Conservation (phyloP, 2,888 invertebrate genomes). For the Lepidocyrtoides sp. region DNA sequence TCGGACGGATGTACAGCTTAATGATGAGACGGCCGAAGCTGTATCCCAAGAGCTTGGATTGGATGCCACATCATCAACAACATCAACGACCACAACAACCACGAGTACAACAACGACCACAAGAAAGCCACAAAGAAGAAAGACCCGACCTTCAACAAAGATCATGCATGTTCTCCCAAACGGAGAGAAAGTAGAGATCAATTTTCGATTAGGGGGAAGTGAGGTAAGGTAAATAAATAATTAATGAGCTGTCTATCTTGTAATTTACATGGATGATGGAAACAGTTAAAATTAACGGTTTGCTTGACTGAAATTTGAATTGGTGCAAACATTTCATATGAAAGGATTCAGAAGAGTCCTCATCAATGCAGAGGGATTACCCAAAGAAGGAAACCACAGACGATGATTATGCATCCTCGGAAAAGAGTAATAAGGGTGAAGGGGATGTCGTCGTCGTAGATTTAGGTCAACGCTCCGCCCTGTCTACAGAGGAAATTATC, state of each 20-base stretch:
- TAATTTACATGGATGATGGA: not conserved
- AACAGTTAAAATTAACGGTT: not conserved
- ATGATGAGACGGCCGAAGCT: constrained; percentile 70
- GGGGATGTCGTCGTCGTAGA: constrained; percentile 65
- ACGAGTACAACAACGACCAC: constrained; percentile 61
- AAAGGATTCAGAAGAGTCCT: constrained; percentile 75
- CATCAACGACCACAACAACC: constrained; percentile 54
- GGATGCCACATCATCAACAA: constrained; percentile 1
- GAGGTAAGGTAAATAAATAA: constrained; percentile 78
- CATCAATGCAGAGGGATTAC: constrained; percentile 63
- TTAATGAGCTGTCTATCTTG: constrained; percentile 30
- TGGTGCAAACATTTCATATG: not conserved
- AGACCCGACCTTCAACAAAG: constrained; percentile 76
- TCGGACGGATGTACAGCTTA: constrained; percentile 56
- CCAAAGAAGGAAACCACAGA: constrained; percentile 61
- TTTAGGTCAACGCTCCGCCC: constrained; percentile 49
- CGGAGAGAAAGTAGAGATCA: constrained; percentile 82
- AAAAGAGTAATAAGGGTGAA: constrained; percentile 41
- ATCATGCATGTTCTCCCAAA: constrained; percentile 79
- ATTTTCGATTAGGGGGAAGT: constrained; percentile 78
- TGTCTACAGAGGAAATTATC: constrained; percentile 53
- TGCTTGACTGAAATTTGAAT: not conserved
- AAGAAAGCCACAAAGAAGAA: constrained; percentile 52
- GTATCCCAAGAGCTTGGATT: constrained; percentile 75
- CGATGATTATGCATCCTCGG: constrained; percentile 38